These are phyloP conservation scores for Drosophila buzzatii DNA, from an alignment of 2,888 invertebrate genomes.

Conservation along the genomic window DNA sequence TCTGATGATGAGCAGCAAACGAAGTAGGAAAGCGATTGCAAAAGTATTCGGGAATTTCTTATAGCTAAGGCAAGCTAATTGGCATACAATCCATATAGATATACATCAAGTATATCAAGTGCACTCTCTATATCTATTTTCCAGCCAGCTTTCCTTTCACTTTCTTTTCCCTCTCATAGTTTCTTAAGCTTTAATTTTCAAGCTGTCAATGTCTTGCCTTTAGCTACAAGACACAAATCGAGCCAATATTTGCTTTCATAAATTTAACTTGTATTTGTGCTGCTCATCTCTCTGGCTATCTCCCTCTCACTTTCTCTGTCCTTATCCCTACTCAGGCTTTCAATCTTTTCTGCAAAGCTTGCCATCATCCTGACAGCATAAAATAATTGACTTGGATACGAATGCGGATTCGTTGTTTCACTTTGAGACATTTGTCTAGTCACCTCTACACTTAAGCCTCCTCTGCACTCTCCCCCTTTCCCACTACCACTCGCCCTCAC, in stretches of 20 bases:
- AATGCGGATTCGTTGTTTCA: slow-evolving; percentile 35
- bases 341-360: slow-evolving; percentile 34
- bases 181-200: not conserved
- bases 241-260: slow-evolving; percentile 8
- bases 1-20: no score
- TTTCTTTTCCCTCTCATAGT: not conserved
- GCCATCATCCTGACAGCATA: slow-evolving; percentile 56
- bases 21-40: no score
- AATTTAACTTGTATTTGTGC: not conserved
- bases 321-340: slow-evolving; percentile 5
- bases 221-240: slow-evolving; percentile 5
- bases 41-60: no score
- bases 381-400: slow-evolving; percentile 51
- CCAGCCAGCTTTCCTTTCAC: no score
- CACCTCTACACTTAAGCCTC: slow-evolving; percentile 17
- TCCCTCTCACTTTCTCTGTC: not conserved
- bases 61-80: no score
- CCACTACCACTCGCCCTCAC: not conserved
- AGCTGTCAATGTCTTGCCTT: slow-evolving; percentile 8
- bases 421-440: slow-evolving; percentile 44
- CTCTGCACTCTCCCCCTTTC: not conserved
- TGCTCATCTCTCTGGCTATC: not conserved
- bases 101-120: no score
- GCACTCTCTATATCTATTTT: not conserved
- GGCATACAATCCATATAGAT: no score